Percentiles rank a stretch among this genome's conserved stretches.
These are phyloP conservation scores for Silurus lanzhouensis DNA, from an alignment of 2,797 vertebrate genomes.

Conservation along the genomic window DNA sequence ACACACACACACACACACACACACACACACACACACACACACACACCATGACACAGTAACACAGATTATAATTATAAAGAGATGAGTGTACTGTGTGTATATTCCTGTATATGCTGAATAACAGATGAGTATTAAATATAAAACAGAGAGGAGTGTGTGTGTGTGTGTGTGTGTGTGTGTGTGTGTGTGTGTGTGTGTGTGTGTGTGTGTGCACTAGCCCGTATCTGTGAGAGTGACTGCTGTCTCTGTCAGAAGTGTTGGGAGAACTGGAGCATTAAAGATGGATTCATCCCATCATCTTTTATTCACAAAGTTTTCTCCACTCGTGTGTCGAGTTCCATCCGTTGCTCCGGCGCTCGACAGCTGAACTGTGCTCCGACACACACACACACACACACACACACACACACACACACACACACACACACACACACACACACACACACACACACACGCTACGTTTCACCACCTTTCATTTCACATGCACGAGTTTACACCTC, in stretches of 20 bases:
- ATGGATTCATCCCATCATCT: conserved; percentile 42
- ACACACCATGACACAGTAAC: background rate
- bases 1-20: background rate
- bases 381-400: background rate
- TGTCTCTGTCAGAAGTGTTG: conserved; percentile 35
- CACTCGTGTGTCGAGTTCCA: conserved; percentile 7
- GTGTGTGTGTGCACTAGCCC: background rate
- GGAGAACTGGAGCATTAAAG: conserved; percentile 47
- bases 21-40: background rate
- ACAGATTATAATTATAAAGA: too few species aligned
- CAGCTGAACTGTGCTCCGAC: conserved; percentile 26
- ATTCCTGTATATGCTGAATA: background rate
- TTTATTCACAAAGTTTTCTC: conserved; percentile 43
- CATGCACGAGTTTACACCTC: background rate
- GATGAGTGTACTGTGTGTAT: too few species aligned
- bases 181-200: background rate
- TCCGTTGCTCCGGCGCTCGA: conserved; percentile 5
- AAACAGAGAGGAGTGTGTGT: background rate
- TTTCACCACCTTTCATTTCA: conserved; percentile 9
- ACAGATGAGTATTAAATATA: background rate
- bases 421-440: too few species aligned
- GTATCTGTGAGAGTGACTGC: conserved; percentile 18
- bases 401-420: too few species aligned
- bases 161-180: too few species aligned
- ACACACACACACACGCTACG: background rate